Conservation (phyloP, 2,888 invertebrate species). For the Parelbella ahira region DNA sequence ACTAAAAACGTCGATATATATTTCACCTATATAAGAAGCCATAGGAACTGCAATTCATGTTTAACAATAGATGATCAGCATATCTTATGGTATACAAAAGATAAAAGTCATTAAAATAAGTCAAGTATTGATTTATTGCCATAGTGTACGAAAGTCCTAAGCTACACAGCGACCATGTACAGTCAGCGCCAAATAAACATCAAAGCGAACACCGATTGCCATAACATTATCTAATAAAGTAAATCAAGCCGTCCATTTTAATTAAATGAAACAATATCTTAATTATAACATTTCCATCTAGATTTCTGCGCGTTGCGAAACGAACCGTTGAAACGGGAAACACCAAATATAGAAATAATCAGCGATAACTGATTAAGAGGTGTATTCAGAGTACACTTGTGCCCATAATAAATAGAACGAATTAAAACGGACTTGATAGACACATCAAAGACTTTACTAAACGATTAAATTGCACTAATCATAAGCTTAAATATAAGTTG, state of each 20-base stretch:
- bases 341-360: constrained; percentile 36
- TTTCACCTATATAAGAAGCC: no score
- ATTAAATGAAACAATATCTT: constrained; percentile 58
- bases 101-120: no score
- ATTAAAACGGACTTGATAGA: no score
- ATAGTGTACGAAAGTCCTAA: background rate
- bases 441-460: no score
- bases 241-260: constrained; percentile 50
- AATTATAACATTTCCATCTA: constrained; percentile 52
- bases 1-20: no score
- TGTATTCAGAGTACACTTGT: constrained; percentile 2
- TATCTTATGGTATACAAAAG: no score
- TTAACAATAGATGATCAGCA: no score
- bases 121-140: no score
- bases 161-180: constrained; percentile 1
- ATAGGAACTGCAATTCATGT: no score
- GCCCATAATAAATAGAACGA: no score
- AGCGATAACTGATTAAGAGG: constrained; percentile 8
- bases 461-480: no score
- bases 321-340: constrained; percentile 27
- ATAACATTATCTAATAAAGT: constrained; percentile 36
- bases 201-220: constrained; percentile 45
- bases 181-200: constrained; percentile 21
- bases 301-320: constrained; percentile 33
- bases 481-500: no score